Evolutionary conservation across 2,113 vertebrate species (phyloP).

Genomic region (Haemorhous mexicanus): DNA sequence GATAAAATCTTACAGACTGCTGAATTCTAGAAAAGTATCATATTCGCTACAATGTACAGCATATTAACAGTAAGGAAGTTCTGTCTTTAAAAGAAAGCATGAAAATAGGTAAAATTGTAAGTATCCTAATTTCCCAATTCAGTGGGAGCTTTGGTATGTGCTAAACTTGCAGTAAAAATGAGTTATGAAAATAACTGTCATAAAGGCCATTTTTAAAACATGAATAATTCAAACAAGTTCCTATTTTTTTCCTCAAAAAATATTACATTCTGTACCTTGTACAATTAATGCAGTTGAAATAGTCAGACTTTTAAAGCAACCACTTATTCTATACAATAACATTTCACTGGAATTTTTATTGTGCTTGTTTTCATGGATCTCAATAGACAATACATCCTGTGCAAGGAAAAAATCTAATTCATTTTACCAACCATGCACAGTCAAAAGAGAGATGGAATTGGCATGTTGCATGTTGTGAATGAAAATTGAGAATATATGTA

Average conservation of each 20-base stretch:
- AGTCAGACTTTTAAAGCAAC: slow-evolving; percentile 4
- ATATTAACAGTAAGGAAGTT: neutral
- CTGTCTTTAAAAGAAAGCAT: neutral
- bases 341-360: slow-evolving; percentile 5
- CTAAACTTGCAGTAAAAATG: slow-evolving; percentile 48
- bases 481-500: slow-evolving; percentile 44
- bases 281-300: slow-evolving; percentile 44
- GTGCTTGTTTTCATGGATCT: slow-evolving; percentile 34
- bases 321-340: slow-evolving; percentile 11
- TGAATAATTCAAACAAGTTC: slow-evolving; percentile 35
- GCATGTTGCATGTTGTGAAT: slow-evolving; percentile 19
- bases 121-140: slow-evolving; percentile 13
- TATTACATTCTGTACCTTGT: neutral
- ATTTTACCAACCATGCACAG: neutral
- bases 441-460: slow-evolving; percentile 36
- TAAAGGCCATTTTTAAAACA: slow-evolving; percentile 30
- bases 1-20: neutral
- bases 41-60: neutral
- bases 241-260: neutral
- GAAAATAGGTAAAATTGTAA: slow-evolving; percentile 1
- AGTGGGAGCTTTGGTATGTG: neutral
- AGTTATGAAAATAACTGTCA: slow-evolving; percentile 46
- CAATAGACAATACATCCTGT: neutral
- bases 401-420: slow-evolving; percentile 2
- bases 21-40: neutral